Base-by-base conservation (phyloP, 2,797 vertebrate genomes). In the Argentina silus region DNA sequence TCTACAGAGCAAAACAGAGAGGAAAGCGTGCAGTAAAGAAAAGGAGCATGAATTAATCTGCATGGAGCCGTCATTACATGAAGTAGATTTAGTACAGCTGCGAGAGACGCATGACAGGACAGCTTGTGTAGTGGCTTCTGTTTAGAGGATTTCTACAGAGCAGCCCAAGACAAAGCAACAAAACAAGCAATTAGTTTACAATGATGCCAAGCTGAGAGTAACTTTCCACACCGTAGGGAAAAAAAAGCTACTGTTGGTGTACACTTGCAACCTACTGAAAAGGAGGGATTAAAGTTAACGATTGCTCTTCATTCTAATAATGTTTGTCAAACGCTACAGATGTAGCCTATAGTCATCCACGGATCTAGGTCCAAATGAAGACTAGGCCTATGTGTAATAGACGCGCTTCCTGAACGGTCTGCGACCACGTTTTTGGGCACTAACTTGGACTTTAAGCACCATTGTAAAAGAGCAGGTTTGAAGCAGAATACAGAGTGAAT, bases 1-100 rank as follows among this genome's bases (percentile, higher is more conserved):
- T 86, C 77, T 86, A 88, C 68, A 86, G 80, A 88, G 80, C 76
- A 75, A 83, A 47, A 66, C 43, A 66, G 66, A 53, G 59, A 27
- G 66, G 6, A 23, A 76, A 55, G 69, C 73, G 19, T 84, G 84
- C 74, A 69, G 42, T 67, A 71, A 51, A 70, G 69, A 27, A 61
- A 36, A 61, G 59, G 57, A 78, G 70, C 60, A 66, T 80, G 76
- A 77, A 59, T 73, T 78, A 27, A 76, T 73, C 65, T 67, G 63
- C 45, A 76, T 73, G 67, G 67, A 73, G 71, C 44, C 23, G 66
- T 60, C 67, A 67, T 75, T 76, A 78, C 67, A 55, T 19, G 62
- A 7, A 27, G 42, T 72, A 69, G 71, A 70, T 78, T 78, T 75
- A 69, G 74, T 64, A 78, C 51, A 67, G 56, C 50, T 67, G 51